These are phyloP conservation scores for Lineus longissimus DNA, from an alignment of 1,140 invertebrate species.

Conservation along the genomic window DNA sequence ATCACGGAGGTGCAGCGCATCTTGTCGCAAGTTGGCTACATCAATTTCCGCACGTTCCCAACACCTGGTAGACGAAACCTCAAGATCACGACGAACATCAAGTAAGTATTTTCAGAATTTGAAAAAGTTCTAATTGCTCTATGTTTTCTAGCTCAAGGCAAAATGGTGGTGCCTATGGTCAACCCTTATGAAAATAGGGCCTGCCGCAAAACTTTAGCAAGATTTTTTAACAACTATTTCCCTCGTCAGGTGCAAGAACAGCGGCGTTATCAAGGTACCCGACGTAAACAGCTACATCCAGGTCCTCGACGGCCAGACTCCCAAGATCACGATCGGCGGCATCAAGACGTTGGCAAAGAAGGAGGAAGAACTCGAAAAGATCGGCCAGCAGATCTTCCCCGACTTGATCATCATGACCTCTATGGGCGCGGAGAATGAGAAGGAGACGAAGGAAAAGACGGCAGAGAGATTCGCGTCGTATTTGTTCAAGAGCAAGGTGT, in stretches of 20 bases:
- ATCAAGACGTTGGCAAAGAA: conserved; percentile 72
- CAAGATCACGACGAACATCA: conserved; percentile 59
- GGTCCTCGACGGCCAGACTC: conserved; percentile 79
- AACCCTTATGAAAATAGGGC: neutral
- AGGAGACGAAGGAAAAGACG: conserved; percentile 33
- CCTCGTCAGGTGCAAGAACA: neutral
- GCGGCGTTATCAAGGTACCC: conserved; percentile 63
- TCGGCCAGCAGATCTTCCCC: conserved; percentile 78
- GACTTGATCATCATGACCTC: conserved; percentile 66
- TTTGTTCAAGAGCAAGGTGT: conserved; percentile 17
- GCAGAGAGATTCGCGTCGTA: conserved; percentile 23
- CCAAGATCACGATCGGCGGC: conserved; percentile 78
- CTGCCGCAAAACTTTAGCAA: too few relatives aligned
- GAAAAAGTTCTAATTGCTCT: too few relatives aligned
- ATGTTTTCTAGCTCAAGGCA: too few relatives aligned
- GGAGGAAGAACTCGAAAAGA: conserved; percentile 75
- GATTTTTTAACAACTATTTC: too few relatives aligned
- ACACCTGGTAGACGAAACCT: conserved; percentile 88
- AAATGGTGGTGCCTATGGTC: neutral
- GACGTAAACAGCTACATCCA: conserved; percentile 78
- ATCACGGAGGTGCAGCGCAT: conserved; percentile 83
- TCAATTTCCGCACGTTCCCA: conserved; percentile 83
- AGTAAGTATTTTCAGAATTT: conserved; percentile 26
- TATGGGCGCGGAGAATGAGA: conserved; percentile 28
- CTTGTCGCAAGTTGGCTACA: conserved; percentile 82